A percentile compares a stretch with the other conserved stretches of the same genome.
Conservation (phyloP, 2,888 invertebrate genomes). For the Epistrophe grossulariae region DNA sequence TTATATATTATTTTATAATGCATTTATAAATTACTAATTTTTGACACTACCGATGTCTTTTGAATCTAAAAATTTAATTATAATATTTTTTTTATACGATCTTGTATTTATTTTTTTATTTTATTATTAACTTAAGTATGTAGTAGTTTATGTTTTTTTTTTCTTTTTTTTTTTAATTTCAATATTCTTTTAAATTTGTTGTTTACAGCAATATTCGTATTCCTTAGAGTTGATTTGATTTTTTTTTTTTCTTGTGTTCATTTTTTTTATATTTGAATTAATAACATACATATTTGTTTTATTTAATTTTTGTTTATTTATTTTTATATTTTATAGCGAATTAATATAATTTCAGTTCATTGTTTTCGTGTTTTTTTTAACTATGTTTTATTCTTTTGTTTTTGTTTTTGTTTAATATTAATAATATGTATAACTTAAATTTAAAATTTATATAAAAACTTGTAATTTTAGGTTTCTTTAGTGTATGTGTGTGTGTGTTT, state of each 20-base stretch:
- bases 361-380: slow-evolving; percentile 74
- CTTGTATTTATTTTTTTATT: slow-evolving; percentile 47
- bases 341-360: slow-evolving; percentile 76
- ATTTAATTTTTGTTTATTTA: slow-evolving; percentile 72
- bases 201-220: slow-evolving; percentile 67
- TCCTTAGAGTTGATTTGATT: slow-evolving; percentile 61
- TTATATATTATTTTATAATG: slow-evolving; percentile 65
- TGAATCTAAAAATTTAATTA: slow-evolving; percentile 73
- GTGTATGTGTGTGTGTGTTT: slow-evolving; percentile 69
- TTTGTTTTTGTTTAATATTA: slow-evolving; percentile 5
- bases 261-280: slow-evolving; percentile 45
- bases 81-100: slow-evolving; percentile 59
- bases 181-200: slow-evolving; percentile 52
- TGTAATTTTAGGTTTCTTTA: slow-evolving; percentile 75
- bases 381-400: slow-evolving; percentile 54
- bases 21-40: slow-evolving; percentile 73
- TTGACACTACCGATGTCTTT: slow-evolving; percentile 77
- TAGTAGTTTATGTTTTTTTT: slow-evolving; percentile 73
- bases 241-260: slow-evolving; percentile 42
- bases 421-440: slow-evolving; percentile 72
- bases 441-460: slow-evolving; percentile 73
- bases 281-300: slow-evolving; percentile 69
- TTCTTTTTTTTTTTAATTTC: slow-evolving; percentile 52
- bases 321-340: slow-evolving; percentile 70
- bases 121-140: slow-evolving; percentile 77